A percentile compares a stretch with the other conserved stretches of the same genome.
phyloP scores from a whole-genome alignment of 2,888 invertebrate species.

The Cheilosia soror region DNA sequence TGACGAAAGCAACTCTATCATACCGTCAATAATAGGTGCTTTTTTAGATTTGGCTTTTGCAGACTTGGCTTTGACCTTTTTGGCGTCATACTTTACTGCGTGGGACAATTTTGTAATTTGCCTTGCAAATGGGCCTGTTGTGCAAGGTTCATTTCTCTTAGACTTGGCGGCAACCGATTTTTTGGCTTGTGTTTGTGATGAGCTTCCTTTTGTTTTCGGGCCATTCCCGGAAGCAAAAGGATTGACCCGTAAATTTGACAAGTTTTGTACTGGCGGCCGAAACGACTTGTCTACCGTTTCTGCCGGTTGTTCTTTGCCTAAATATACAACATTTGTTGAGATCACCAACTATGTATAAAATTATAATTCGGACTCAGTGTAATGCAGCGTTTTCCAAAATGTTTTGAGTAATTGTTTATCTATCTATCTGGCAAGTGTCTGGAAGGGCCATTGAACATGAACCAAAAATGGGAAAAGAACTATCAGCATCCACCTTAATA shows the following conservation, averaged over 20 bases:
- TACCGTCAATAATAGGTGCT: not conserved
- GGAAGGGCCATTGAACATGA: too few species aligned
- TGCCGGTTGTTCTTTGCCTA: slow-evolving; percentile 65
- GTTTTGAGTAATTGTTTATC: not conserved
- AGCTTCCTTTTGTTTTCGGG: slow-evolving; percentile 75
- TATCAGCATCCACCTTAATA: too few species aligned
- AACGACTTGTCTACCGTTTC: slow-evolving; percentile 72
- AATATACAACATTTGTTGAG: slow-evolving; percentile 51
- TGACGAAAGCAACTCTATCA: slow-evolving; percentile 45
- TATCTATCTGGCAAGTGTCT: not conserved
- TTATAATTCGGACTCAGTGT: slow-evolving; percentile 5
- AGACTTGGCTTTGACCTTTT: slow-evolving; percentile 79
- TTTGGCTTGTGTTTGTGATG: slow-evolving; percentile 32
- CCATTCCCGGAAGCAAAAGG: slow-evolving; percentile 77
- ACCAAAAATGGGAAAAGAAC: too few species aligned
- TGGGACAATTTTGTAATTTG: slow-evolving; percentile 79
- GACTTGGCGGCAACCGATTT: slow-evolving; percentile 17
- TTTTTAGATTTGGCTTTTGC: slow-evolving; percentile 72
- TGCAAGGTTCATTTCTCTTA: slow-evolving; percentile 41
- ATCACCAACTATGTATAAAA: not conserved
- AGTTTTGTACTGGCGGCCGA: slow-evolving; percentile 64
- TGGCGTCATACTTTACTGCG: slow-evolving; percentile 78
- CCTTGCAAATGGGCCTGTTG: slow-evolving; percentile 78
- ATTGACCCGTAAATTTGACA: slow-evolving; percentile 76
- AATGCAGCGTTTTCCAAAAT: slow-evolving; percentile 65